Base-by-base conservation (phyloP, 2,888 invertebrate species). In the Pollenia angustigena region DNA sequence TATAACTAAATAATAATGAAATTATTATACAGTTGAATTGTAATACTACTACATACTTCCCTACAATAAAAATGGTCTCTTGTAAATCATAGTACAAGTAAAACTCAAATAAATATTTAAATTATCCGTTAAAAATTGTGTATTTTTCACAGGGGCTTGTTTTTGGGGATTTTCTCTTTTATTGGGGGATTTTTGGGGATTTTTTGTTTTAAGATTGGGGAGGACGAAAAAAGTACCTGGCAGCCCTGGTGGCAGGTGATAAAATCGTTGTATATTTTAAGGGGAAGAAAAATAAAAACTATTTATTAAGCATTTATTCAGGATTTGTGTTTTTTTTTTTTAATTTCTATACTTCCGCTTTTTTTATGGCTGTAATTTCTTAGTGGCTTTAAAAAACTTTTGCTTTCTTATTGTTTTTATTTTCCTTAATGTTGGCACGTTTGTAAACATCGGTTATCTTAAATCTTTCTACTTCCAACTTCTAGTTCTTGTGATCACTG, bases 361-460 rank as follows among this genome's bases (percentile, higher is more conserved):
- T 76, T 68, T 64, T 12, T 60, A 42, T 66, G 46, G 32, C 71
- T 42, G 64, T n/a, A 62, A 69, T 60, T 75, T 71, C 52, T 46
- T 66, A 54, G 69, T 80, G 82, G 69, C 75, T 58, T 42, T 69
- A 82, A 86, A 23, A 81, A 74, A 84, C 84, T 87, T 84, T 84
- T 87, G 84, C 81, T 84, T 84, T 81, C 54, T 64, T 75, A n/a
- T 76, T 69, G 52, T 69, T 75, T 74, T 60, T 71, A 14, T 66
- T 48, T 10, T 69, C 12, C 72, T 68, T 87, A 87, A 87, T 81
- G 81, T 87, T 84, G 78, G 87, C 87, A 87, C 87, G 87, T 87
- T 87, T 87, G 84, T 87, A 84, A 87, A 87, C 87, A 84, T 81
- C 48, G 81, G 78, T 69, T 87, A 84, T 84, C 84, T 76, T 66